Evolutionary conservation across 1,140 invertebrate genomes (phyloP).

Genomic region (Ostrea edulis): DNA sequence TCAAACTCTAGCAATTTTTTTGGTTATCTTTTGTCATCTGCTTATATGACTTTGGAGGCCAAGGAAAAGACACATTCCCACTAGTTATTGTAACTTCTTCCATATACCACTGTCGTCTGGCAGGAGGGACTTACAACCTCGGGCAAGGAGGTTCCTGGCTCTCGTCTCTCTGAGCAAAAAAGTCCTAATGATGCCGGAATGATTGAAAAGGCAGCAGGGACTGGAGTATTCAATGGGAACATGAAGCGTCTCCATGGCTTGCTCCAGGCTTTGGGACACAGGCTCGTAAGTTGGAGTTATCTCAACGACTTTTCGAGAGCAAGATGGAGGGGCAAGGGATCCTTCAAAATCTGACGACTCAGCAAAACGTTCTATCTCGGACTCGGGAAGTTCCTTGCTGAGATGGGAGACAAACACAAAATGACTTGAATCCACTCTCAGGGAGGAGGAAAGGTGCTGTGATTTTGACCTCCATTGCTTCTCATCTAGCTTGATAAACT

Average conservation of each 20-base stretch:
- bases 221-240: too few relatives aligned
- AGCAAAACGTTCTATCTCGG: not conserved
- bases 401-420: not conserved
- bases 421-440: not conserved
- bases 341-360: not conserved
- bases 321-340: not conserved
- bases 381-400: not conserved
- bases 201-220: too few relatives aligned
- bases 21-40: not conserved
- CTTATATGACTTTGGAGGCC: not conserved
- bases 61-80: not conserved
- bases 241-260: too few relatives aligned
- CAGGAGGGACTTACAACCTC: not conserved
- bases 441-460: not conserved
- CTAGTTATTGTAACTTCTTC: not conserved
- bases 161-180: not conserved
- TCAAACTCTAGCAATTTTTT: constrained; percentile 7
- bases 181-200: too few relatives aligned
- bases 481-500: not conserved
- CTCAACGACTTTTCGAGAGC: not conserved
- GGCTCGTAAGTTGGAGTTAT: not conserved
- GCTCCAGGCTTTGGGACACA: too few relatives aligned
- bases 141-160: not conserved
- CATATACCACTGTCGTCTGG: constrained; percentile 8
- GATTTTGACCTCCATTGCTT: not conserved